Evolutionary conservation across 23 tunicate genomes (phyloP).

Genomic region (Trididemnum clinides): DNA sequence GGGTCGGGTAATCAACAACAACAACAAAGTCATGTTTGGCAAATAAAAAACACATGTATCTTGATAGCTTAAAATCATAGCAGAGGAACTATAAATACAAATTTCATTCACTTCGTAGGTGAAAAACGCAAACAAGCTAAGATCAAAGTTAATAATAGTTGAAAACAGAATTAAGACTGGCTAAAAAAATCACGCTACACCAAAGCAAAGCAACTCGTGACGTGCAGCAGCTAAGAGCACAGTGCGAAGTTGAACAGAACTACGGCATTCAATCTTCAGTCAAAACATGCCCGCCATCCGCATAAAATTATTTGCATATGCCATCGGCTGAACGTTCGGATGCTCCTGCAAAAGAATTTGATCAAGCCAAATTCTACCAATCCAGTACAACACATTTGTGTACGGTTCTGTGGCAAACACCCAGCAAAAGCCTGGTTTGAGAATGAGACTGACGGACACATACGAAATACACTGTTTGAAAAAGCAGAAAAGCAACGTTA

Average conservation of each 20-base stretch:
- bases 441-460: no score
- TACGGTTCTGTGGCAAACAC: no score
- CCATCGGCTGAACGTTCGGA: slow-evolving; percentile 94
- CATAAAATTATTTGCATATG: slow-evolving; percentile 96
- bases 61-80: no score
- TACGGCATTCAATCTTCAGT: not conserved
- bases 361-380: no score
- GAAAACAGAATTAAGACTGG: not conserved
- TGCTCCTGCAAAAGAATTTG: slow-evolving; percentile 84
- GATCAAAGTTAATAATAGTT: not conserved
- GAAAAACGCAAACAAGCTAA: not conserved
- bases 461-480: no score
- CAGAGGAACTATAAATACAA: not conserved
- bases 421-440: no score
- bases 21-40: no score
- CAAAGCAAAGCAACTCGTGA: no score
- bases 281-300: slow-evolving; percentile 77
- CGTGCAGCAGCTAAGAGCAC: not conserved
- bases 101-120: not conserved
- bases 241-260: not conserved
- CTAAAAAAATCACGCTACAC: not conserved
- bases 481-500: no score
- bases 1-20: no score
- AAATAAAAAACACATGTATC: no score
- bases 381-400: no score